Conservation (phyloP, 1,140 invertebrate species). For the Dreissena polymorpha region DNA sequence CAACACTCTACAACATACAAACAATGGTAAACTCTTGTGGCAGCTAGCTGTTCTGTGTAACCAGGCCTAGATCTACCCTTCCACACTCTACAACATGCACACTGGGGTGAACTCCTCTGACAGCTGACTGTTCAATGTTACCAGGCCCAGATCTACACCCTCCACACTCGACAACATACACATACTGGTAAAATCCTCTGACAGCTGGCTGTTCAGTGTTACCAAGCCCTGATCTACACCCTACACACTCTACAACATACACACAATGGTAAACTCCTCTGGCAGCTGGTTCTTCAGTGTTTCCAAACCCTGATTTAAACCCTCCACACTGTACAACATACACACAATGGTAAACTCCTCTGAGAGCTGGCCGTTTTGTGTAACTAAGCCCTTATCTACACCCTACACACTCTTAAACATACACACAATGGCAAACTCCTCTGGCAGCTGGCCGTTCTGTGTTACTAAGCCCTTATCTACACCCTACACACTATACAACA, state of each 20-base stretch:
- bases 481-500: slow-evolving; percentile 54
- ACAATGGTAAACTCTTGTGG: slow-evolving; percentile 68
- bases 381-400: slow-evolving; percentile 64
- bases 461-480: slow-evolving; percentile 66
- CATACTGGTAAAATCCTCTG: slow-evolving; percentile 68
- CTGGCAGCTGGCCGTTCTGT: slow-evolving; percentile 62
- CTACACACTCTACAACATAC: slow-evolving; percentile 55
- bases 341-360: slow-evolving; percentile 68
- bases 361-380: slow-evolving; percentile 63
- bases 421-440: slow-evolving; percentile 67
- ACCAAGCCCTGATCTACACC: slow-evolving; percentile 64
- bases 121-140: slow-evolving; percentile 62
- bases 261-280: slow-evolving; percentile 67
- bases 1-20: slow-evolving; percentile 56
- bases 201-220: slow-evolving; percentile 62
- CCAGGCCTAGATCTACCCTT: slow-evolving; percentile 64
- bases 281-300: slow-evolving; percentile 65
- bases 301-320: slow-evolving; percentile 62
- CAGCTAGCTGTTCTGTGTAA: slow-evolving; percentile 62
- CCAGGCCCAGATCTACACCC: slow-evolving; percentile 63
- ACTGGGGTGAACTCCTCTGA: slow-evolving; percentile 68
- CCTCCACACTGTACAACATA: slow-evolving; percentile 55
- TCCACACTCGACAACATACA: slow-evolving; percentile 55
- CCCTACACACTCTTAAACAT: slow-evolving; percentile 57
- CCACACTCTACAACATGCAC: slow-evolving; percentile 56